Base-by-base conservation (phyloP, 2,113 vertebrate species). In the Austrofundulus limnaeus region DNA sequence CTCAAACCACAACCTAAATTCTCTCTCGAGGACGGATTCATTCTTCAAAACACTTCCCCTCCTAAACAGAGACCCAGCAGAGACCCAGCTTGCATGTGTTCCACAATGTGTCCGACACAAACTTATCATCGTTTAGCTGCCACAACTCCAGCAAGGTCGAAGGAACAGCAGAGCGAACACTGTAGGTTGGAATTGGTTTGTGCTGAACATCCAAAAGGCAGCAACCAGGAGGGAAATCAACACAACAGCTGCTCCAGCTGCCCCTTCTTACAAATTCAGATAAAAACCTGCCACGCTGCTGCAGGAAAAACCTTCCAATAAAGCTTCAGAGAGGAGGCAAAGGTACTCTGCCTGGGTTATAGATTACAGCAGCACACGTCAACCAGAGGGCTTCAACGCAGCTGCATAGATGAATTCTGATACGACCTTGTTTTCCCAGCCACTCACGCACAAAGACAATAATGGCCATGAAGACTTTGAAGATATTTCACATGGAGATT, bases 151-250 rank as follows among this genome's bases (percentile, higher is more conserved):
- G 28, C 25, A 47, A 20, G 66, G 71, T 71, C 59, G 31, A 23
- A 47, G 48, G 3, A 19, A 25, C 48, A 5, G 51, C 15, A 14
- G 31, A 34, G 52, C 2, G 13, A 56, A 64, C 45, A 38, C 9
- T n/a, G 28, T 39, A 13, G 19, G 28, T 20, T 43, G 15, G 55
- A 57, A 61, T 28, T 28, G 46, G n/a, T 54, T 53, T 42, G 49
- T 61, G 28, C 51, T 19, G 20, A 50, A 43, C 12, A 2, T 21
- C 55, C 28, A 57, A 48, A 53, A 52, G 17, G 49, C 17, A 3
- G 50, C 53, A 15, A 55, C 64, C 60, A 54, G 46, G 24, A 54
- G 47, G 48, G 57, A 54, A 70, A 66, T 73, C 49, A 62, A 62
- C 49, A 54, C 19, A 31, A 11, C 25, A 5, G 16, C 52, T 53